These are phyloP conservation scores for Trypoxylus dichotomus DNA, from an alignment of 1,140 invertebrate genomes.

Conservation along the genomic window DNA sequence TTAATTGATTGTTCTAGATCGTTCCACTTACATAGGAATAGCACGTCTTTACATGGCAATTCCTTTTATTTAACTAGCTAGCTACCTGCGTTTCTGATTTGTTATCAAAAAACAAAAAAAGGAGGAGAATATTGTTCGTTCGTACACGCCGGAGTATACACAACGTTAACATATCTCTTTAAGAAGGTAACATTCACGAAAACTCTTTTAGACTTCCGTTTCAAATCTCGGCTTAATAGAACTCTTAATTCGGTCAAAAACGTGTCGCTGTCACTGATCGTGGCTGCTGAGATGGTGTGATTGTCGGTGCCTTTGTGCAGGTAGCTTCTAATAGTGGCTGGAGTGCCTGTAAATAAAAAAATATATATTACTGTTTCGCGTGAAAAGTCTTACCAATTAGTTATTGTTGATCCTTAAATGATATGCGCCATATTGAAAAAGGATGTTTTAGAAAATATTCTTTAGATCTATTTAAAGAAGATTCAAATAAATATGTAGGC, in stretches of 20 bases:
- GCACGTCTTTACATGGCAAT: too few species aligned
- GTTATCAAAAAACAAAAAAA: too few species aligned
- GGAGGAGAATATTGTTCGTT: background rate
- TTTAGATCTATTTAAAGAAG: too few species aligned
- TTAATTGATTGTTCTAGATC: background rate
- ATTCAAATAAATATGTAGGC: too few species aligned
- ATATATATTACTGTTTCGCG: too few species aligned
- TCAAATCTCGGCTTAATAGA: slow-evolving; percentile 26
- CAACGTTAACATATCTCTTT: slow-evolving; percentile 9
- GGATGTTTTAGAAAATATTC: too few species aligned
- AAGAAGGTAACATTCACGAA: slow-evolving; percentile 30
- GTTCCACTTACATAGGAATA: too few species aligned
- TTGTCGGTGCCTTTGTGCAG: slow-evolving; percentile 42
- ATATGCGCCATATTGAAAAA: too few species aligned
- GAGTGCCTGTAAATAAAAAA: slow-evolving; percentile 40
- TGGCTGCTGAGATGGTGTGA: slow-evolving; percentile 48
- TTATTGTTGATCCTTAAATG: background rate
- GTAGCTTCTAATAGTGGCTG: slow-evolving; percentile 48
- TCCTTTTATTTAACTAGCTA: too few species aligned
- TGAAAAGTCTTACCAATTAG: background rate
- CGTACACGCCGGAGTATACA: background rate
- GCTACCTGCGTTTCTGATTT: too few species aligned
- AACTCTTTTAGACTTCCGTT: slow-evolving; percentile 29
- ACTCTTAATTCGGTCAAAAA: slow-evolving; percentile 52
- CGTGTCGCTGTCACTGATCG: slow-evolving; percentile 49